Evolutionary conservation across 2,113 vertebrate genomes (phyloP).

Genomic region (Lota lota): DNA sequence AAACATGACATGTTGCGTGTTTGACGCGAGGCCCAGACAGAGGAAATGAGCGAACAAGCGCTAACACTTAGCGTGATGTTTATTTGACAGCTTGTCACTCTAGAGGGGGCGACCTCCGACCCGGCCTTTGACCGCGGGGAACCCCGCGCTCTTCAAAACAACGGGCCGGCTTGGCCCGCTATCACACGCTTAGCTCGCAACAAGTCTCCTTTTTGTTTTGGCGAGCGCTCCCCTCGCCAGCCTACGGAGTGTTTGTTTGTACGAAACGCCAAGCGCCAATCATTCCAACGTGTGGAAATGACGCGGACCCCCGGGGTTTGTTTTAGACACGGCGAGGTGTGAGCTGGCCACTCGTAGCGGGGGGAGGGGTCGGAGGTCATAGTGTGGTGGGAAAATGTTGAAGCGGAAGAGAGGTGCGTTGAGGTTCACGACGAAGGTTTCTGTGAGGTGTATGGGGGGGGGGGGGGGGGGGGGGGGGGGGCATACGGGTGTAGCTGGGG

Average conservation of each 20-base stretch:
- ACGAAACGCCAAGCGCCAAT: neutral
- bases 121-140: conserved; percentile 5
- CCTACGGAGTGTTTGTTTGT: neutral
- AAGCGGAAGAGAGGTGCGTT: conserved; percentile 52
- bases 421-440: conserved; percentile 49
- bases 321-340: conserved; percentile 43
- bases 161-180: neutral
- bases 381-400: conserved; percentile 55
- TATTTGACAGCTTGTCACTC: conserved; percentile 61
- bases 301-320: conserved; percentile 33
- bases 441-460: conserved; percentile 26
- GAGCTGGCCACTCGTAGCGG: conserved; percentile 24
- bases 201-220: neutral
- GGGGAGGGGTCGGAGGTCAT: neutral
- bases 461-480: conserved; percentile 12
- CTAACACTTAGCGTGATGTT: conserved; percentile 49
- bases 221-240: no score
- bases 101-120: conserved; percentile 20
- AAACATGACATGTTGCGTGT: conserved; percentile 34
- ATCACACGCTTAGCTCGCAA: no score
- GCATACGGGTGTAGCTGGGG: neutral
- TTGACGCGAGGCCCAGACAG: conserved; percentile 14
- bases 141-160: neutral
- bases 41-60: conserved; percentile 34
- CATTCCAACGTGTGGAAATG: conserved; percentile 26